These are phyloP conservation scores for Philopedon plagiatum DNA, from an alignment of 2,888 invertebrate species.

Conservation along the genomic window DNA sequence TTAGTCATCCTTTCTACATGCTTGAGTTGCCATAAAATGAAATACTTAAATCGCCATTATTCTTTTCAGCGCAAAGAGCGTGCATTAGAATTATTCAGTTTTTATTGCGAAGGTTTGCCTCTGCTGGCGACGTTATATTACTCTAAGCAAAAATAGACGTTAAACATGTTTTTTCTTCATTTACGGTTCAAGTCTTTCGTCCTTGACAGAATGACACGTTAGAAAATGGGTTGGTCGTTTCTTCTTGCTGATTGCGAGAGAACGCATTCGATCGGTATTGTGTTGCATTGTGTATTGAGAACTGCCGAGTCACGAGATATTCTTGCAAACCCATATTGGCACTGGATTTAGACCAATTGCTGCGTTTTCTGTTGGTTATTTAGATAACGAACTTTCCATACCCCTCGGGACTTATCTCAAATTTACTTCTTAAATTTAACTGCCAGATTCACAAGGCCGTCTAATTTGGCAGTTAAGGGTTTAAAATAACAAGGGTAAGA, in stretches of 20 bases:
- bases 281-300: constrained; percentile 2
- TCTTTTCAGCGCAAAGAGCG: neutral
- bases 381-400: too few relatives aligned
- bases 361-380: neutral
- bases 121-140: neutral
- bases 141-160: neutral
- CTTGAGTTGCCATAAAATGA: neutral
- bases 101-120: neutral
- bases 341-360: neutral
- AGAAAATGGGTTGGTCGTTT: constrained; percentile 38
- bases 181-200: constrained; percentile 24
- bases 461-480: too few relatives aligned
- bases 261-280: neutral
- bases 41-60: neutral
- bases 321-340: constrained; percentile 4
- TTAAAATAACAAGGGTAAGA: too few relatives aligned
- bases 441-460: too few relatives aligned
- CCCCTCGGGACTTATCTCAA: too few relatives aligned
- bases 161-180: constrained; percentile 29
- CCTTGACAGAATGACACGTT: constrained; percentile 45
- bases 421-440: too few relatives aligned
- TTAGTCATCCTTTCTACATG: neutral
- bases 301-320: constrained; percentile 5
- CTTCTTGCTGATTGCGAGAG: constrained; percentile 23
- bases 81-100: neutral